Evolutionary conservation across 2,888 invertebrate species (phyloP).

Genomic region (Erebia epiphron): DNA sequence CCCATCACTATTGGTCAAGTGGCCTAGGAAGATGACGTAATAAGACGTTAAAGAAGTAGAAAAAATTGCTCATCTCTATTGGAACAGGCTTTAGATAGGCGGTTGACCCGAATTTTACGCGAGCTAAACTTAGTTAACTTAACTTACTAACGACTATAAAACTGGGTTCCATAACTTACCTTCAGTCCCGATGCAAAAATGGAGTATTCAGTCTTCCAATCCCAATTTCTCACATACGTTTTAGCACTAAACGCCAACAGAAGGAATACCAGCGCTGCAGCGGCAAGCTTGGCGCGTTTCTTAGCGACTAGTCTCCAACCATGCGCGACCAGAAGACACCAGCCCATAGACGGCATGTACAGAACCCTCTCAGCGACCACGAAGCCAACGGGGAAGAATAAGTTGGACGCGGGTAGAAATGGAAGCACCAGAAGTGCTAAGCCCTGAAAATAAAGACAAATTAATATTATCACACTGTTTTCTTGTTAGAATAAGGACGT

Average conservation of each 20-base stretch:
- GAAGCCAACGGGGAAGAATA: conserved; percentile 99
- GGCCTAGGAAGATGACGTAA: too few species aligned
- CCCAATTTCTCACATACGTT: conserved; percentile 94
- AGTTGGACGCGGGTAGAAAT: conserved; percentile 97
- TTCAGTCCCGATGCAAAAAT: conserved; percentile 96
- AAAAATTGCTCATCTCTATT: too few species aligned
- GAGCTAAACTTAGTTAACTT: neutral
- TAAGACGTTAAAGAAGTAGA: too few species aligned
- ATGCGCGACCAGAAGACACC: conserved; percentile 95
- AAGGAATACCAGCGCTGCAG: conserved; percentile 86
- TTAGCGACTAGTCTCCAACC: conserved; percentile 89
- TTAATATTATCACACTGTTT: neutral
- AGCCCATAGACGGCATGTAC: conserved; percentile 99
- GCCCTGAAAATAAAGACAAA: conserved; percentile 83
- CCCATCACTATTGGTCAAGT: too few species aligned
- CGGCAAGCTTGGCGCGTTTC: conserved; percentile 85
- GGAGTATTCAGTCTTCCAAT: conserved; percentile 96
- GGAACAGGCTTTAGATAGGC: neutral
- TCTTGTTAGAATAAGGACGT: too few species aligned
- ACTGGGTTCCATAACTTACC: conserved; percentile 49
- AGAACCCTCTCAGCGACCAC: conserved; percentile 97
- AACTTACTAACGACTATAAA: neutral
- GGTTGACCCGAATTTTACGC: neutral
- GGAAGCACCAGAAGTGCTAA: conserved; percentile 94
- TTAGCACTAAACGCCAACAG: conserved; percentile 91